Conservation (phyloP, 2,888 invertebrate genomes). For the Leucoma salicis region DNA sequence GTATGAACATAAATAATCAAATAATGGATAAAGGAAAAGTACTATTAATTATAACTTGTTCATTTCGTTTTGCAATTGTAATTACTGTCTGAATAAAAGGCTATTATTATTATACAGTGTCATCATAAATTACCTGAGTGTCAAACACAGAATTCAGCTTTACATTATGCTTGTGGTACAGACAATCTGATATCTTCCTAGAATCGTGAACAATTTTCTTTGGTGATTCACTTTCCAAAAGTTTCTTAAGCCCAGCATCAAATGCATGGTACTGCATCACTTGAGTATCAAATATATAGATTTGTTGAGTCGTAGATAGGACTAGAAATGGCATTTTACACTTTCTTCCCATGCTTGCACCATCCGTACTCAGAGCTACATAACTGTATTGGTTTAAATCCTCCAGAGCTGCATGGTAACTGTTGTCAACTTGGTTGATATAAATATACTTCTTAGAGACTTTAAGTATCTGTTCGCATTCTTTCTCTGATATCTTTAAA, state of each 20-base stretch:
- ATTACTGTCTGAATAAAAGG: no score
- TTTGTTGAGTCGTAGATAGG: conserved; percentile 66
- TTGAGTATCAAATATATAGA: conserved; percentile 77
- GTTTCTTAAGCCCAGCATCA: conserved; percentile 71
- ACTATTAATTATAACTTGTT: no score
- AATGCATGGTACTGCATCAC: conserved; percentile 75
- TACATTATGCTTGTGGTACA: conserved; percentile 81
- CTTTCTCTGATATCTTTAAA: conserved; percentile 66
- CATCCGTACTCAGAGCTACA: conserved; percentile 68
- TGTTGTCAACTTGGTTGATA: conserved; percentile 72
- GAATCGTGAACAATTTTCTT: conserved; percentile 84
- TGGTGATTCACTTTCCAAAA: conserved; percentile 67
- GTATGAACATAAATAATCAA: no score
- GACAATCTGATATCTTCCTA: conserved; percentile 80
- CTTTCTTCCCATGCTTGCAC: conserved; percentile 75
- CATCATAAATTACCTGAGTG: conserved; percentile 79
- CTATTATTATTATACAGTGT: no score
- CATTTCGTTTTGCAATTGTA: no score
- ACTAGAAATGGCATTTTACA: conserved; percentile 75
- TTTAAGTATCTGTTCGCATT: conserved; percentile 67
- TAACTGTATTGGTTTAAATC: conserved; percentile 60
- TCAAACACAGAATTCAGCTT: conserved; percentile 83
- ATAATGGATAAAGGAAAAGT: no score
- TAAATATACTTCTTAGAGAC: conserved; percentile 67
- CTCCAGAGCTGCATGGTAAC: conserved; percentile 65